These are phyloP conservation scores for Telenomus remus DNA, from an alignment of 1,140 invertebrate species.

Conservation along the genomic window DNA sequence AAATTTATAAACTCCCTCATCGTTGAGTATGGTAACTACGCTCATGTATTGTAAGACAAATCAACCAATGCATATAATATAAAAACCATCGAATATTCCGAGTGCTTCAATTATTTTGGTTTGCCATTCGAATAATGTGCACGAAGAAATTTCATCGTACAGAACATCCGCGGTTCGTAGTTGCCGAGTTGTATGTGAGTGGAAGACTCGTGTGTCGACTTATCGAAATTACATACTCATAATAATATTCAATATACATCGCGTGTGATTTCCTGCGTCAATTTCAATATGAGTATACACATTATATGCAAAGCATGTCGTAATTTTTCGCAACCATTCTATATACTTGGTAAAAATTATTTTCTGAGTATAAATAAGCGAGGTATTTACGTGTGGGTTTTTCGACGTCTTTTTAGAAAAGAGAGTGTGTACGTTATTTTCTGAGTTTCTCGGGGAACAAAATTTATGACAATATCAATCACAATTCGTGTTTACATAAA, in stretches of 20 bases:
- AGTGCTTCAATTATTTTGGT: no score
- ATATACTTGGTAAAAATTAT: not conserved
- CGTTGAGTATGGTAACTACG: no score
- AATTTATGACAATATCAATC: slow-evolving; percentile 6
- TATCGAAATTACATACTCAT: slow-evolving; percentile 22
- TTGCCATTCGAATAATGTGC: no score
- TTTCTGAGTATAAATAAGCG: not conserved
- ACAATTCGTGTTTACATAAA: slow-evolving; percentile 3
- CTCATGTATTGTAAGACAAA: no score
- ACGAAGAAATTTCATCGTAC: no score
- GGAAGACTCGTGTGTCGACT: not conserved
- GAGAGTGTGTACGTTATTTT: not conserved
- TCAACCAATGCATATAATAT: no score
- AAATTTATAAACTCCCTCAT: no score
- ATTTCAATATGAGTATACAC: slow-evolving; percentile 16
- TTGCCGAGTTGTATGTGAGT: no score
- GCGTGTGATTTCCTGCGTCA: slow-evolving; percentile 21
- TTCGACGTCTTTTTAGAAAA: no score
- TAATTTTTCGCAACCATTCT: slow-evolving; percentile 7
- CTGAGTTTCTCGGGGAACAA: not conserved
- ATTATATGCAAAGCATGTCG: slow-evolving; percentile 6
- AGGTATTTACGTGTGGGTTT: not conserved
- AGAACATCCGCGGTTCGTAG: no score
- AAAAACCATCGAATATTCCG: no score
- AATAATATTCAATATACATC: slow-evolving; percentile 20